These are phyloP conservation scores for Oreochromis mossambicus DNA, from an alignment of 2,797 vertebrate genomes.

Conservation along the genomic window DNA sequence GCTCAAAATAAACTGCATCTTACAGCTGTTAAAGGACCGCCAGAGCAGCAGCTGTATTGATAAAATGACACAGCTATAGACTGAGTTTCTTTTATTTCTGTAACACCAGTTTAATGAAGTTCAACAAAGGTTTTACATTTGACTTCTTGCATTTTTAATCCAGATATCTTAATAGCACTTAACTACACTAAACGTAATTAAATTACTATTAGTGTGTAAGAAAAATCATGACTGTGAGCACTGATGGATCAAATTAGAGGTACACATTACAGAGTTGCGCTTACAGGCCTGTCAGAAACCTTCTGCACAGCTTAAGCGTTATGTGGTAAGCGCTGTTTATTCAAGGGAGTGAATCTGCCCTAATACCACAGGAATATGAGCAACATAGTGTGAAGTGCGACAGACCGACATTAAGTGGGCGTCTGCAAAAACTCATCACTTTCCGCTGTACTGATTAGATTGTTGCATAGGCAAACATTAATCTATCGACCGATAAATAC, in stretches of 20 bases:
- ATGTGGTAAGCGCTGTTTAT: constrained; percentile 6
- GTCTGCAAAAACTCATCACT: constrained; percentile 58
- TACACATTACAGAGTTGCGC: neutral
- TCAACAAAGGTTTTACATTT: neutral
- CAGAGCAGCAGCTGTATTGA: neutral
- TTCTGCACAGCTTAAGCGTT: neutral
- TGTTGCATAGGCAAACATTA: constrained; percentile 41
- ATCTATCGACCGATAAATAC: neutral
- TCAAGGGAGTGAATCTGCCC: constrained; percentile 19
- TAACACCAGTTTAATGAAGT: neutral
- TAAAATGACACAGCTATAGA: neutral
- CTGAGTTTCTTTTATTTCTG: neutral
- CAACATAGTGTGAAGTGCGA: constrained; percentile 11
- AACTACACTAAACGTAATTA: neutral
- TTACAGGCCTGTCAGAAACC: neutral
- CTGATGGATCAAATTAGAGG: neutral
- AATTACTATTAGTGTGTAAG: neutral
- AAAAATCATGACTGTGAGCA: neutral
- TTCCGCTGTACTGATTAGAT: constrained; percentile 56
- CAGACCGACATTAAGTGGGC: constrained; percentile 57
- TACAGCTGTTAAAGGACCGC: neutral
- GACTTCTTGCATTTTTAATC: neutral
- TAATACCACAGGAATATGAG: constrained; percentile 50
- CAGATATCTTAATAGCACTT: neutral
- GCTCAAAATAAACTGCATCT: constrained; percentile 14